Percentiles rank a stretch among this genome's conserved stretches.
These are phyloP conservation scores for Naso thynnoides DNA, from an alignment of 2,797 vertebrate species.

Conservation along the genomic window DNA sequence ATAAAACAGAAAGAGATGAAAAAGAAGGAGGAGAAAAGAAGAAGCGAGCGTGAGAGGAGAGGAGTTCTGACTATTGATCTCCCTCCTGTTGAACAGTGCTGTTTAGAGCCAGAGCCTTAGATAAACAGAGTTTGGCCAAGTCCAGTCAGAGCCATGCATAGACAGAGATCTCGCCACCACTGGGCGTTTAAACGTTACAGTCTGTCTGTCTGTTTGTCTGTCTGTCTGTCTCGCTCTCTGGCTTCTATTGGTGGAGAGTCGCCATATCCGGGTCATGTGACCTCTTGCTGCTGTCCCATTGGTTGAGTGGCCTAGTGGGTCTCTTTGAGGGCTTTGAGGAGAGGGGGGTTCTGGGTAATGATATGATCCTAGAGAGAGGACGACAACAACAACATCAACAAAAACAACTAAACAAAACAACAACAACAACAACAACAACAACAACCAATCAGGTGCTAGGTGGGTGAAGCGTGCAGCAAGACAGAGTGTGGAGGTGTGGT, in stretches of 20 bases:
- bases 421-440: slow-evolving; percentile 74
- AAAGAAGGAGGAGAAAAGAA: slow-evolving; percentile 15
- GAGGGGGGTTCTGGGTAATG: slow-evolving; percentile 99
- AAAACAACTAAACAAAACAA: slow-evolving; percentile 94
- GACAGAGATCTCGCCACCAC: slow-evolving; percentile 67
- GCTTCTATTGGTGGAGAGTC: slow-evolving; percentile 82
- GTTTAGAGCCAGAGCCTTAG: slow-evolving; percentile 69
- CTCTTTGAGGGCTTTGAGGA: slow-evolving; percentile 99
- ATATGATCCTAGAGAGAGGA: slow-evolving; percentile 99
- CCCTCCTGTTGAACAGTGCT: slow-evolving; percentile 62
- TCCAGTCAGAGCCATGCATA: slow-evolving; percentile 74
- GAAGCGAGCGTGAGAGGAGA: slow-evolving; percentile 9
- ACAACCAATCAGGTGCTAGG: slow-evolving; percentile 81
- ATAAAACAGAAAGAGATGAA: slow-evolving; percentile 32
- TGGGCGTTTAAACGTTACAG: slow-evolving; percentile 70
- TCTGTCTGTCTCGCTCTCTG: slow-evolving; percentile 68
- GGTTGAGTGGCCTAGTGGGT: slow-evolving; percentile 93
- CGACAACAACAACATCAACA: slow-evolving; percentile 96
- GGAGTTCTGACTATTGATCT: slow-evolving; percentile 70
- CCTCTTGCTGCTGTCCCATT: slow-evolving; percentile 97
- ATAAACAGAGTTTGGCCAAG: slow-evolving; percentile 72
- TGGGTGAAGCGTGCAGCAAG: slow-evolving; percentile 78
- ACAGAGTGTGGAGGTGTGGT: slow-evolving; percentile 68
- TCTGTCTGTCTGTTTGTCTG: slow-evolving; percentile 72
- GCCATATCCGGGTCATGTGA: slow-evolving; percentile 94